Evolutionary conservation across 2,888 invertebrate genomes (phyloP).

Genomic region (Ichneumoninae sp.): DNA sequence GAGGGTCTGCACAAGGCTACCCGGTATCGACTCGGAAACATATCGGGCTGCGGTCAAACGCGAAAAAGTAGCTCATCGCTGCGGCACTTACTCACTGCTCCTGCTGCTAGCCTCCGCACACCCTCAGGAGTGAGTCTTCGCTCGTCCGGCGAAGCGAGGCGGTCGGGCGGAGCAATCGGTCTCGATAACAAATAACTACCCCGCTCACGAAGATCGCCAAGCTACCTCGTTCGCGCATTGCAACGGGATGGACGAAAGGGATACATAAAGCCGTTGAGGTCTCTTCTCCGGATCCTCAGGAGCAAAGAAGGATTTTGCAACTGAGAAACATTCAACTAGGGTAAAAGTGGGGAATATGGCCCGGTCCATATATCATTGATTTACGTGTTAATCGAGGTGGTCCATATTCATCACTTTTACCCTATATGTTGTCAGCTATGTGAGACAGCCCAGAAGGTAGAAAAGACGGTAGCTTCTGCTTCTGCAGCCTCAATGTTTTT

Average conservation of each 20-base stretch:
- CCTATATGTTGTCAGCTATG: too few relatives aligned
- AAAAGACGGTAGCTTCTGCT: too few relatives aligned
- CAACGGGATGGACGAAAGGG: background rate
- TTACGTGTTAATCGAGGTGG: too few relatives aligned
- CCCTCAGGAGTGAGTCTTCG: background rate
- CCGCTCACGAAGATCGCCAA: background rate
- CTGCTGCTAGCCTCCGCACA: background rate
- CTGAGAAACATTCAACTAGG: conserved; percentile 15
- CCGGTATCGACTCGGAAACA: conserved; percentile 6
- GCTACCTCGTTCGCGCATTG: background rate
- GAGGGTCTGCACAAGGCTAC: conserved; percentile 34
- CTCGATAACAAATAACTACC: conserved; percentile 23
- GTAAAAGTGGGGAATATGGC: too few relatives aligned
- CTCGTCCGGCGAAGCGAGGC: conserved; percentile 18
- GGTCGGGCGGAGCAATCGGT: background rate
- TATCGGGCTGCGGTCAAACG: conserved; percentile 26
- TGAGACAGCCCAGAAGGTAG: too few relatives aligned
- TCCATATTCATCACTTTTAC: too few relatives aligned
- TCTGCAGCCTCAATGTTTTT: too few relatives aligned
- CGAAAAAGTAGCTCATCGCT: conserved; percentile 50
- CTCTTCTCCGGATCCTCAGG: too few relatives aligned
- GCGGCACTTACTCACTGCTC: conserved; percentile 7
- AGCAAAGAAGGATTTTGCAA: conserved; percentile 3
- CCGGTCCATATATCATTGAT: too few relatives aligned
- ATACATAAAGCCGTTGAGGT: too few relatives aligned